These are phyloP conservation scores for Tetranychus urticae DNA, from an alignment of 1,140 invertebrate species.

Conservation along the genomic window DNA sequence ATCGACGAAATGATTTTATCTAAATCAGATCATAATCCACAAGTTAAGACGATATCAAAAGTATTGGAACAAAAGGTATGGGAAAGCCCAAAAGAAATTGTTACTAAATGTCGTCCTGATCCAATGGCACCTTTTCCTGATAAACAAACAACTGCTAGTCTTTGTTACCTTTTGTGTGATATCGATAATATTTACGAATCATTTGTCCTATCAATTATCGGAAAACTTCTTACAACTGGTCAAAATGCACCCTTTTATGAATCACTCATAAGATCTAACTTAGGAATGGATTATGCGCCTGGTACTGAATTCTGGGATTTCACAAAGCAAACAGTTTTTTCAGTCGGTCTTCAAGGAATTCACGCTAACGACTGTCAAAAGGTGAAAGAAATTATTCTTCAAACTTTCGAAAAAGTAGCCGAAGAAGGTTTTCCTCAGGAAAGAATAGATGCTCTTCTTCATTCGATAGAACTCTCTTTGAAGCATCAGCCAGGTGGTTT, in stretches of 20 bases:
- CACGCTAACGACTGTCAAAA: slow-evolving; percentile 41
- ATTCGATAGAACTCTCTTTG: slow-evolving; percentile 52
- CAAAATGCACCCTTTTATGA: slow-evolving; percentile 80
- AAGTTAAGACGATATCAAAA: slow-evolving; percentile 40
- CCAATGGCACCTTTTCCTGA: slow-evolving; percentile 50
- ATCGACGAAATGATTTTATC: slow-evolving; percentile 47
- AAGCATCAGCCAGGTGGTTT: slow-evolving; percentile 74
- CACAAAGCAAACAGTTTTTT: slow-evolving; percentile 54
- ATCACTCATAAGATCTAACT: slow-evolving; percentile 56
- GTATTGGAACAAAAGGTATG: background rate
- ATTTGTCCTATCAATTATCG: slow-evolving; percentile 48
- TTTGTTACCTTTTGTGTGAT: slow-evolving; percentile 41
- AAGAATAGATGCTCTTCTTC: slow-evolving; percentile 60
- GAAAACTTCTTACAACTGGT: slow-evolving; percentile 52
- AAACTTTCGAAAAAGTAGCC: slow-evolving; percentile 39
- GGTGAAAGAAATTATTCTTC: slow-evolving; percentile 41
- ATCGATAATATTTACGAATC: slow-evolving; percentile 51
- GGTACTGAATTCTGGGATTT: slow-evolving; percentile 36
- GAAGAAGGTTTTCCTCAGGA: slow-evolving; percentile 46
- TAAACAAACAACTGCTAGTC: slow-evolving; percentile 57
- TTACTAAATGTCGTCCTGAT: slow-evolving; percentile 43
- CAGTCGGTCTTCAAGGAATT: slow-evolving; percentile 60
- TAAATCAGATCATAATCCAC: slow-evolving; percentile 27
- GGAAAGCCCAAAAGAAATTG: background rate
- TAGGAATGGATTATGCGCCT: slow-evolving; percentile 52